Evolutionary conservation across 1,140 invertebrate genomes (phyloP), one percentile per base, ranked within the genome.

Genomic region (Magallana gigas): DNA sequence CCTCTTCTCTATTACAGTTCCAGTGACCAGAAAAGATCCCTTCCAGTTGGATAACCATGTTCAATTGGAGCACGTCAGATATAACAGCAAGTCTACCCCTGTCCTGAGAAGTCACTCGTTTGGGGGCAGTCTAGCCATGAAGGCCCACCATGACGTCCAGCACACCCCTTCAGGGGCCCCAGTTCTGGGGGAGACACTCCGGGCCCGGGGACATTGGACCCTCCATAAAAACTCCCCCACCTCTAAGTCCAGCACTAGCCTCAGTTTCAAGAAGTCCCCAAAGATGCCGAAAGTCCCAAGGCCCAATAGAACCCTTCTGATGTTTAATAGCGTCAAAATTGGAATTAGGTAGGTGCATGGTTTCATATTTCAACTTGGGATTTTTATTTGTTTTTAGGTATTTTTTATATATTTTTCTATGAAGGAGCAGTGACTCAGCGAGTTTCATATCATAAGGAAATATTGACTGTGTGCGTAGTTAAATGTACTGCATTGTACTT

Each of bases 251-350:
- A 84, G 64, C 62, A 18, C 88, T 85, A 87, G 83, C 57, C 89
- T 89, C 64, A 91, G 90, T 83, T 76, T 76, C 68, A 89, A 90
- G 76, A 94, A 94, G 86, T 91, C 92, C 36, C 92, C 93, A 36
- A 95, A 95, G 90, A 91, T 95, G 12, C 94, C 94, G 71, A 95
- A 95, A 88, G 91, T 94, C 62, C 95, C 95, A 3, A 90, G 94
- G 85, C 94, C 95, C 0, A 92, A 92, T 84, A 91, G 95, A 62
- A 92, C 95, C 5, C 82, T 93, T 8, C 90, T 94, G 76, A 94
- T 95, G 91, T 94, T 94, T 89, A 92, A 94, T 48, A 93, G 93
- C 84, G 92, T 95, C 48, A 93, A 92, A 87, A 91, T 91, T 68
- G 95, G 95, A 59, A 91, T 95, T 23, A 90, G 93, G 94, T 94